A percentile compares a stretch with the other conserved stretches of the same genome.
These are phyloP conservation scores for Drosophila percnosoma DNA, from an alignment of 2,888 invertebrate genomes.

Conservation along the genomic window DNA sequence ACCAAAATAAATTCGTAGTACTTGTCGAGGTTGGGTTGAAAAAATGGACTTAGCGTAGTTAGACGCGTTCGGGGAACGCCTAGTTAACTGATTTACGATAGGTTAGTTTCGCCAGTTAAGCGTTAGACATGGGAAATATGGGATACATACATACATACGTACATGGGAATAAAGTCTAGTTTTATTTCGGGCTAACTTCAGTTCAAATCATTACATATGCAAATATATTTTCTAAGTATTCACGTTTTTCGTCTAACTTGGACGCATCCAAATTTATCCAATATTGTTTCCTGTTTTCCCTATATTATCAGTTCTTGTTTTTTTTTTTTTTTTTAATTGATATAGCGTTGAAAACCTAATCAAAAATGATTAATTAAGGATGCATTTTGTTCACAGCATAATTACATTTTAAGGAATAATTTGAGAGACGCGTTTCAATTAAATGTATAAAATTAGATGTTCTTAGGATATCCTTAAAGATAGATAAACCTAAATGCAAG, in stretches of 20 bases:
- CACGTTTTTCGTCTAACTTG: conserved; percentile 26
- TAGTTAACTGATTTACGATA: conserved; percentile 53
- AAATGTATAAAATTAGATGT: conserved; percentile 9
- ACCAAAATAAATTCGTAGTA: conserved; percentile 15
- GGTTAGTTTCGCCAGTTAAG: conserved; percentile 27
- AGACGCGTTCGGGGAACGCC: conserved; percentile 55
- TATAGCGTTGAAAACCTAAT: background rate
- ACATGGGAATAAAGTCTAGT: conserved; percentile 22
- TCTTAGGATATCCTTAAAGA: conserved; percentile 6
- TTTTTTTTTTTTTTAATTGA: background rate
- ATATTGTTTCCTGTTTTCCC: conserved; percentile 20
- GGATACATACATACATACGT: conserved; percentile 14
- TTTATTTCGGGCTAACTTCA: conserved; percentile 48
- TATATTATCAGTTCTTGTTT: background rate
- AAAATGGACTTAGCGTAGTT: conserved; percentile 41
- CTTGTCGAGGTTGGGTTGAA: conserved; percentile 18
- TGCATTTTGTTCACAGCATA: conserved; percentile 3
- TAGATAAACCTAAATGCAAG: conserved; percentile 6
- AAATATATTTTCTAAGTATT: conserved; percentile 38
- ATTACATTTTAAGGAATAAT: background rate
- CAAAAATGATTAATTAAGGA: background rate
- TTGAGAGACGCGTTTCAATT: conserved; percentile 10
- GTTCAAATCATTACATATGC: conserved; percentile 62
- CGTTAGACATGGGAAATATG: conserved; percentile 4
- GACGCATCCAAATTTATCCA: conserved; percentile 11